Conservation (phyloP, 2,113 vertebrate species). For the Tachuris rubrigastra region DNA sequence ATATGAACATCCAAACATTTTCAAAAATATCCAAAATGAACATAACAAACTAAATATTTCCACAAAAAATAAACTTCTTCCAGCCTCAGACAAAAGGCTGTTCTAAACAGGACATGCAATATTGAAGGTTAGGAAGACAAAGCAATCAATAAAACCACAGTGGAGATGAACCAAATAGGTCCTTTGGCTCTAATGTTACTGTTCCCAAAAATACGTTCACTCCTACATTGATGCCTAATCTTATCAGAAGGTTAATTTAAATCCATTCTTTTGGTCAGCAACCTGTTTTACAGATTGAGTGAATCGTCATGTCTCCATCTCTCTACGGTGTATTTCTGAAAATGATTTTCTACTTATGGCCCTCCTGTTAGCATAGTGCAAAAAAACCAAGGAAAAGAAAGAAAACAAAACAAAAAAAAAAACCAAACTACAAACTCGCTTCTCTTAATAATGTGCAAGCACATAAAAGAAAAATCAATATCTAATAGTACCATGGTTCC, state of each 20-base stretch:
- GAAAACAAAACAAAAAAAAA: not conserved
- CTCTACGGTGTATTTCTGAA: not conserved
- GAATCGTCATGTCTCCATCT: not conserved
- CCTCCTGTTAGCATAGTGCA: not conserved
- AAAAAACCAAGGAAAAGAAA: not conserved
- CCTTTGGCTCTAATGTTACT: not conserved
- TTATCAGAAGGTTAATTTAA: not conserved
- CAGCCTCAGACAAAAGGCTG: not conserved
- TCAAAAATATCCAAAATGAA: not conserved
- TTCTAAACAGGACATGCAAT: not conserved
- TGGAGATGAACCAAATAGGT: not conserved
- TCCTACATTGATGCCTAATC: not conserved
- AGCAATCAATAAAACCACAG: fast-evolving
- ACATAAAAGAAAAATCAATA: not conserved
- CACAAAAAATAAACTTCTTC: not conserved
- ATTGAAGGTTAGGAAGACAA: not conserved
- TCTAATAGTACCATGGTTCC: not conserved
- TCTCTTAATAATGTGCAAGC: not conserved
- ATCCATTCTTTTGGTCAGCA: not conserved
- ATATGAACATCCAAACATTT: not conserved
- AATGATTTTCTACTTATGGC: not conserved
- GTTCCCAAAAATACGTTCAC: not conserved
- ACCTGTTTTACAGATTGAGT: not conserved
- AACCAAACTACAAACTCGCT: not conserved
- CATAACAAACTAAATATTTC: not conserved